These are phyloP conservation scores for Thomomys bottae DNA, from an alignment of 2,113 vertebrate genomes.

Conservation along the genomic window DNA sequence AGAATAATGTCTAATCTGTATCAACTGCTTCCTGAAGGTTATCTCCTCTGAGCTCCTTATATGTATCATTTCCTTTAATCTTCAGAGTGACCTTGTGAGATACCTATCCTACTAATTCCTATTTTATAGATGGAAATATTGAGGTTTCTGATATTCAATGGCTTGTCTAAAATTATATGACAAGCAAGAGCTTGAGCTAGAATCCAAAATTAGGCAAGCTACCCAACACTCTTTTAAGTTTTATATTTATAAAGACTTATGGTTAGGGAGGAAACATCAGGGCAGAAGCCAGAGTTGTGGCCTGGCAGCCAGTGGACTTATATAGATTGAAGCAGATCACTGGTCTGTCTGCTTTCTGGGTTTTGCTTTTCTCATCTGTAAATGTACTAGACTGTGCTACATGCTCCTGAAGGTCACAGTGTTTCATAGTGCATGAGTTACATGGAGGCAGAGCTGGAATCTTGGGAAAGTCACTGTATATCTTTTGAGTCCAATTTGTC, in stretches of 20 bases:
- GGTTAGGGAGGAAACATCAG: background rate
- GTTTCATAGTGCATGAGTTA: background rate
- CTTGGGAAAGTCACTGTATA: background rate
- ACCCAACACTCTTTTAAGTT: background rate
- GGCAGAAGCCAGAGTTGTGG: background rate
- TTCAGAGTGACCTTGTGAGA: background rate
- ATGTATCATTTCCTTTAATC: background rate
- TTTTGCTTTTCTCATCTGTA: slow-evolving; percentile 26
- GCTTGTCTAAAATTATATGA: background rate
- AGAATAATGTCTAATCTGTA: background rate
- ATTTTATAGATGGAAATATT: slow-evolving; percentile 16
- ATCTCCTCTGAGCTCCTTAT: background rate
- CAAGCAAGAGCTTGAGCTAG: slow-evolving; percentile 5
- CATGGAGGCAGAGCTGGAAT: background rate
- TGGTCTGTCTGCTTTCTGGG: background rate
- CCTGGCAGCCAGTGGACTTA: background rate
- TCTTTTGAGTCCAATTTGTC: background rate
- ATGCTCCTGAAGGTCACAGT: background rate
- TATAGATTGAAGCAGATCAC: background rate
- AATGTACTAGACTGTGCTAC: background rate
- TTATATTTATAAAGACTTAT: background rate
- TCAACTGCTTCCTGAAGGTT: background rate
- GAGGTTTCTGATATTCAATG: background rate
- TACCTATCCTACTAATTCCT: background rate
- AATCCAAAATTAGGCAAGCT: background rate